phyloP scores from a whole-genome alignment of 2,888 invertebrate species.

The Tetranychus truncatus region DNA sequence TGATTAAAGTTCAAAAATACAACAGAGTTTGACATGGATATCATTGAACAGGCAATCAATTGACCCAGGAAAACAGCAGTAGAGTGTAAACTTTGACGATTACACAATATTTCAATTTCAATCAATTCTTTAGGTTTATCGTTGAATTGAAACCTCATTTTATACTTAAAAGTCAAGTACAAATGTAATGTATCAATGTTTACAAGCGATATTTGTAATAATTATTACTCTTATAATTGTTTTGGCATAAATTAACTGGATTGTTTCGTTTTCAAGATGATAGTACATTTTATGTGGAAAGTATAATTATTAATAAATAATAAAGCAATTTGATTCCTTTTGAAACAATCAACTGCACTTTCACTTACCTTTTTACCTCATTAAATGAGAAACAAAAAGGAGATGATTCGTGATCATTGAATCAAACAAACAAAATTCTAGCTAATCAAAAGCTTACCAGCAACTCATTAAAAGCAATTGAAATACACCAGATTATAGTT shows the following conservation, averaged over 20 bases:
- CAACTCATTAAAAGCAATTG: neutral
- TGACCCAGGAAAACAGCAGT: neutral
- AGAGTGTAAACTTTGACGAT: too few relatives aligned
- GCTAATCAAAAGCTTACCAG: neutral
- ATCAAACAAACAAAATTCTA: neutral
- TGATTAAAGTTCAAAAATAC: neutral
- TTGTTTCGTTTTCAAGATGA: too few relatives aligned
- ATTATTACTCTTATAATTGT: too few relatives aligned
- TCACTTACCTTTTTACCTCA: neutral
- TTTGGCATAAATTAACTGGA: too few relatives aligned
- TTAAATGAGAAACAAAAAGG: neutral
- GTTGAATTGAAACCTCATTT: neutral
- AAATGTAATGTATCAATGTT: too few relatives aligned
- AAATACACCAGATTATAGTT: neutral
- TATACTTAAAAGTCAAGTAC: too few relatives aligned
- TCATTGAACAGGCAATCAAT: neutral
- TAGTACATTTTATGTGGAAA: too few relatives aligned
- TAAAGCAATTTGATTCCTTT: neutral
- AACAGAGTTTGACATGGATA: too few relatives aligned
- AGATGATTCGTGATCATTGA: neutral
- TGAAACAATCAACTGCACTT: neutral
- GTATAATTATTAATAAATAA: too few relatives aligned
- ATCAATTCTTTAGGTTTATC: neutral
- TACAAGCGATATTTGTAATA: too few relatives aligned
- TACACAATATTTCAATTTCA: too few relatives aligned